These are phyloP conservation scores for Aurelia sp. DNA, from an alignment of 30 jellyfish, hydroid and myxozoan species.

Conservation along the genomic window DNA sequence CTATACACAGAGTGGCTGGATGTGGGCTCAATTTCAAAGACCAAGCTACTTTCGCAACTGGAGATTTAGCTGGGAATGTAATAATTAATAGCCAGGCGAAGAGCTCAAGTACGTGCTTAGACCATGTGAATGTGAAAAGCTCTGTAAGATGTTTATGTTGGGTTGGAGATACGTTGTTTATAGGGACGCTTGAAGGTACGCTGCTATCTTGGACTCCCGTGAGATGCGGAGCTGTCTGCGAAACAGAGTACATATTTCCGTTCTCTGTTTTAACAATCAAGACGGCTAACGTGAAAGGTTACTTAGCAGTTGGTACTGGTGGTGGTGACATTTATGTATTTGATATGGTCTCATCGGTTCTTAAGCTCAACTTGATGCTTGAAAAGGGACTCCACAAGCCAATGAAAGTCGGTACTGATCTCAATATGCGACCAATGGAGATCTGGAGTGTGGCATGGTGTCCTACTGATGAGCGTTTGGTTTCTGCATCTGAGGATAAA, in stretches of 20 bases:
- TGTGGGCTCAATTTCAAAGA: slow-evolving; percentile 84
- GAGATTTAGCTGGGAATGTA: slow-evolving; percentile 94
- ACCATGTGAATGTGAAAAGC: slow-evolving; percentile 15
- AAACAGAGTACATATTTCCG: slow-evolving; percentile 26
- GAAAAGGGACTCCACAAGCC: slow-evolving; percentile 59
- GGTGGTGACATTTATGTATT: slow-evolving; percentile 79
- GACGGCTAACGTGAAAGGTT: not conserved
- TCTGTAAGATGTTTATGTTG: slow-evolving; percentile 63
- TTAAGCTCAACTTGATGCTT: slow-evolving; percentile 1
- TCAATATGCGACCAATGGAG: slow-evolving; percentile 73
- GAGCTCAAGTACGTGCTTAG: not conserved
- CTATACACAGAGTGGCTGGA: slow-evolving; percentile 77
- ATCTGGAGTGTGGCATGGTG: slow-evolving; percentile 95
- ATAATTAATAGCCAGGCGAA: slow-evolving; percentile 32
- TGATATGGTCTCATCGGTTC: not conserved
- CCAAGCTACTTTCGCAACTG: slow-evolving; percentile 73
- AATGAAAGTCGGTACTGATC: slow-evolving; percentile 12
- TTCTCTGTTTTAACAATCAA: slow-evolving; percentile 72
- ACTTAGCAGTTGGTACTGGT: slow-evolving; percentile 85
- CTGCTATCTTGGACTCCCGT: slow-evolving; percentile 55
- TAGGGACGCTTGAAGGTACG: slow-evolving; percentile 85
- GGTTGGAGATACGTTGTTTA: slow-evolving; percentile 22
- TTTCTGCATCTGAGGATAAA: slow-evolving; percentile 94
- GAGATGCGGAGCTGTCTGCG: not conserved
- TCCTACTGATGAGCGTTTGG: slow-evolving; percentile 71